Evolutionary conservation across 2,797 vertebrate genomes (phyloP).

Genomic region (Xenopus petersii): DNA sequence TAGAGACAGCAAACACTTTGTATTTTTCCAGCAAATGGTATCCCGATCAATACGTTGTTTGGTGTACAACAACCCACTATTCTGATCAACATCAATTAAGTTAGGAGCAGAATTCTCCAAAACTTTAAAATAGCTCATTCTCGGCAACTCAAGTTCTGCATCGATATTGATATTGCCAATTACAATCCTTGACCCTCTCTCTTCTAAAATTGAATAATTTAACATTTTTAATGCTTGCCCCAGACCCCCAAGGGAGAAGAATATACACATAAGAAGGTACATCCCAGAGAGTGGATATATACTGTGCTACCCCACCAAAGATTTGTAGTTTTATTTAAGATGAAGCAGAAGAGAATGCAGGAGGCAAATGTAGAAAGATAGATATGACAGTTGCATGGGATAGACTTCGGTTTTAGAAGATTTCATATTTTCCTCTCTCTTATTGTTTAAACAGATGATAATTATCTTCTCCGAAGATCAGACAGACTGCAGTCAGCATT

Average conservation of each 20-base stretch:
- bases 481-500: slow-evolving; percentile 28
- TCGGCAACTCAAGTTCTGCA: slow-evolving; percentile 64
- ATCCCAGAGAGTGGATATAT: slow-evolving; percentile 72
- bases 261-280: slow-evolving; percentile 92
- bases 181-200: slow-evolving; percentile 91
- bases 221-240: slow-evolving; percentile 94
- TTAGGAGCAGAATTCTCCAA: slow-evolving; percentile 96
- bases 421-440: slow-evolving; percentile 23
- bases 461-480: slow-evolving; percentile 26
- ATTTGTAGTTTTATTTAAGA: slow-evolving; percentile 57
- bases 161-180: slow-evolving; percentile 98
- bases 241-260: slow-evolving; percentile 88
- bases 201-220: slow-evolving; percentile 96
- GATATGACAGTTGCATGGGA: slow-evolving; percentile 51
- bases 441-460: slow-evolving; percentile 19
- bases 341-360: slow-evolving; percentile 61
- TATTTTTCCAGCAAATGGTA: slow-evolving; percentile 86
- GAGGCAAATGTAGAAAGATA: slow-evolving; percentile 49
- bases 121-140: slow-evolving; percentile 83
- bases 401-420: slow-evolving; percentile 26
- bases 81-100: slow-evolving; percentile 92
- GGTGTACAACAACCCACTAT: slow-evolving; percentile 93
- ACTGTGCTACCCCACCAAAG: slow-evolving; percentile 21
- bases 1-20: slow-evolving; percentile 94
- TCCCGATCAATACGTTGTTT: slow-evolving; percentile 96